Evolutionary conservation across 2,113 vertebrate species (phyloP).

Genomic region (Salminus brasiliensis): DNA sequence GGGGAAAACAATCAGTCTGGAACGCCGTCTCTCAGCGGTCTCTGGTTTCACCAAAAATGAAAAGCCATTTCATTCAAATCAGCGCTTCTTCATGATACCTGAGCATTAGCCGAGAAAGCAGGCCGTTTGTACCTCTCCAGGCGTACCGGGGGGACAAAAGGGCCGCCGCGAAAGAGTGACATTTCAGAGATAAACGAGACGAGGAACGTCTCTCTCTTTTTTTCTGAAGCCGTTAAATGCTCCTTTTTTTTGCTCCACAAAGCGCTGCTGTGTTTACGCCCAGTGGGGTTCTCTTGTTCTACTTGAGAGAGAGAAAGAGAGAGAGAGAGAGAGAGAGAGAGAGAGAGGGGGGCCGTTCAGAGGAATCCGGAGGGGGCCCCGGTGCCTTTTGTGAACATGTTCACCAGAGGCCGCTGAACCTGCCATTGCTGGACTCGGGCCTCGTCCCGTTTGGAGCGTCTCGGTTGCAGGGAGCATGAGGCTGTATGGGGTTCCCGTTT

Average conservation of each 20-base stretch:
- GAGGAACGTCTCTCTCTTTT: background rate
- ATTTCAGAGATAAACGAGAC: slow-evolving; percentile 26
- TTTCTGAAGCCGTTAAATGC: background rate
- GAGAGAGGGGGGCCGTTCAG: too few species aligned
- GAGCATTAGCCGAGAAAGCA: background rate
- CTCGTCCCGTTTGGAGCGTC: background rate
- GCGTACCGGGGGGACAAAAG: slow-evolving; percentile 7
- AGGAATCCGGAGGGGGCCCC: background rate
- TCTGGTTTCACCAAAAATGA: slow-evolving; percentile 18
- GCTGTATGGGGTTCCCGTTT: too few species aligned
- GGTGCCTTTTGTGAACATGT: background rate
- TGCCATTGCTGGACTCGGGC: background rate
- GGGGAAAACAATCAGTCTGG: background rate
- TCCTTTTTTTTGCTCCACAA: background rate
- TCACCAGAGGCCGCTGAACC: background rate
- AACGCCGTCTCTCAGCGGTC: background rate
- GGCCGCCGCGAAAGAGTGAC: background rate
- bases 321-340: too few species aligned
- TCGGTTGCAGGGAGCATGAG: too few species aligned
- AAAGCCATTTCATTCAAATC: slow-evolving; percentile 34
- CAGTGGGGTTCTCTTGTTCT: slow-evolving; percentile 8
- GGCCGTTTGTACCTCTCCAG: background rate
- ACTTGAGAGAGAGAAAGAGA: background rate
- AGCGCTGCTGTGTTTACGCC: slow-evolving; percentile 3
- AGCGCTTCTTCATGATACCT: background rate